phyloP scores from a whole-genome alignment of 1,140 invertebrate genomes.

The Papilio dardanus region DNA sequence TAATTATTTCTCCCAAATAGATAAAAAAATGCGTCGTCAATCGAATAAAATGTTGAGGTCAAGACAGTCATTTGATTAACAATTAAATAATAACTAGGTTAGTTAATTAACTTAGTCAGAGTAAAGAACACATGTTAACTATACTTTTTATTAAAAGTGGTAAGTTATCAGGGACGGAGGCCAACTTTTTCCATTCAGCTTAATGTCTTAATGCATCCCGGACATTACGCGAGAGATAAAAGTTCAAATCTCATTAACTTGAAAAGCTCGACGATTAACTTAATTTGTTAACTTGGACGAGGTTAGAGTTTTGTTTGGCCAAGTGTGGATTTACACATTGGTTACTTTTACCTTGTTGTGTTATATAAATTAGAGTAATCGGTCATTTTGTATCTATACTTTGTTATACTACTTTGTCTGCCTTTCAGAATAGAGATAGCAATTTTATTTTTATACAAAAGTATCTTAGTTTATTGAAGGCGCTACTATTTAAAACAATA shows the following conservation, averaged over 20 bases:
- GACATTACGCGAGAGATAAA: slow-evolving; percentile 30
- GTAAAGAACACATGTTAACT: not conserved
- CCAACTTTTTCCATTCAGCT: slow-evolving; percentile 18
- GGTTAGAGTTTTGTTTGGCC: slow-evolving; percentile 11
- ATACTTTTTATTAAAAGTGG: not conserved
- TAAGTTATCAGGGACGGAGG: not conserved
- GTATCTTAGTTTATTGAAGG: no score
- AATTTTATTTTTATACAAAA: no score
- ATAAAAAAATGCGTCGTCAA: not conserved
- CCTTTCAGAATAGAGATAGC: no score
- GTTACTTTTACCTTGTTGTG: not conserved
- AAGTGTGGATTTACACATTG: slow-evolving; percentile 3
- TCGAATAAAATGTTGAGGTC: not conserved
- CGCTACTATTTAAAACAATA: not conserved
- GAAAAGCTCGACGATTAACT: slow-evolving; percentile 32
- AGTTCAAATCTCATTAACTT: slow-evolving; percentile 35
- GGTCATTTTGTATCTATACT: no score
- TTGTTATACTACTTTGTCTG: no score
- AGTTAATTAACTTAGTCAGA: not conserved
- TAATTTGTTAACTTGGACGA: slow-evolving; percentile 19
- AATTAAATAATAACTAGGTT: no score
- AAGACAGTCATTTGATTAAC: not conserved
- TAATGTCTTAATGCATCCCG: slow-evolving; percentile 28
- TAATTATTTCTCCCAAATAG: not conserved
- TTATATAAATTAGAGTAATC: no score